These are phyloP conservation scores for Euzophera pinguis DNA, from an alignment of 2,888 invertebrate genomes.

Conservation along the genomic window DNA sequence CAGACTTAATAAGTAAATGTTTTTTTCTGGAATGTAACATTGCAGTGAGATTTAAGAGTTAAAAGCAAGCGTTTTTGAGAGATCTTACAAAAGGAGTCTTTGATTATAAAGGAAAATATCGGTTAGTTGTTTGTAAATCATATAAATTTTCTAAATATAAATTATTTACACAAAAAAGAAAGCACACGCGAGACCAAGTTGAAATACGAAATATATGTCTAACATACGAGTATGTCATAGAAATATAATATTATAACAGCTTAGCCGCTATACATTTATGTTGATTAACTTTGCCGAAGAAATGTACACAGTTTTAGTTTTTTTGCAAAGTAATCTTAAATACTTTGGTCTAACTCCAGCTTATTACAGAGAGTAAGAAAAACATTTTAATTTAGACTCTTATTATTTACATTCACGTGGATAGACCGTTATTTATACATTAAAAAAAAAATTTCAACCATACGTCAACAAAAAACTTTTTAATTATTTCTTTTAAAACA, in stretches of 20 bases:
- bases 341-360: constrained; percentile 86
- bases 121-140: not conserved
- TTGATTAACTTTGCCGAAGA: constrained; percentile 63
- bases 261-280: constrained; percentile 54
- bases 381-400: constrained; percentile 21
- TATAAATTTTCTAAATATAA: not conserved
- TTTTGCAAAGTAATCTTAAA: constrained; percentile 70
- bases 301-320: constrained; percentile 48
- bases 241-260: constrained; percentile 50
- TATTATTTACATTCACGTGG: constrained; percentile 26
- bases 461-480: constrained; percentile 22
- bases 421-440: constrained; percentile 27
- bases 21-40: constrained; percentile 71
- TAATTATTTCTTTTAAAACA: constrained; percentile 44
- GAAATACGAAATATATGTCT: constrained; percentile 33
- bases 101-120: not conserved
- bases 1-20: constrained; percentile 52
- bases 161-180: constrained; percentile 25
- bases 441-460: constrained; percentile 8
- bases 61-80: constrained; percentile 54
- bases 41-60: constrained; percentile 60
- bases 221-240: constrained; percentile 36
- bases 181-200: constrained; percentile 39
- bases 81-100: constrained; percentile 42
- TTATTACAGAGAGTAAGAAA: constrained; percentile 59